Conservation (phyloP, 2,797 vertebrate genomes). For the Rallus crepitans region DNA sequence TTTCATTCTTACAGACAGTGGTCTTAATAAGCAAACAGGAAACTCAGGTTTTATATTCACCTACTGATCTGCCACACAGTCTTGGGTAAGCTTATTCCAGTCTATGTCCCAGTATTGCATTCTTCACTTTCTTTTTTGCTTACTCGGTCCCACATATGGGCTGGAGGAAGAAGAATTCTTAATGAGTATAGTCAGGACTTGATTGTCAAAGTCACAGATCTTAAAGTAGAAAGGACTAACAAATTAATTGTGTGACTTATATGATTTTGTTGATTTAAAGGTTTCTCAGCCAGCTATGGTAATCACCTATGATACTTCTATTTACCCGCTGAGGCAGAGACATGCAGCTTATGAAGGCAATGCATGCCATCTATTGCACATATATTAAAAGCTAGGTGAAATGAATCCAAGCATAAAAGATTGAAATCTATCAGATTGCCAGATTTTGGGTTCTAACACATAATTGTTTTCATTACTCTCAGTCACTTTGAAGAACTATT, state of each 20-base stretch:
- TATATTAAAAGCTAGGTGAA: background rate
- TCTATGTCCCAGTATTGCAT: background rate
- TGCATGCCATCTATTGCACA: background rate
- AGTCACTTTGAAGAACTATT: background rate
- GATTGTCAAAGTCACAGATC: background rate
- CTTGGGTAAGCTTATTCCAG: background rate
- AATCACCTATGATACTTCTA: background rate
- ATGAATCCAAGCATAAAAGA: background rate
- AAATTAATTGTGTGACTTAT: background rate
- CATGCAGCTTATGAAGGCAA: background rate
- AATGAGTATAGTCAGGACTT: background rate
- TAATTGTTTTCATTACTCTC: background rate
- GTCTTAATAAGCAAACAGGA: background rate
- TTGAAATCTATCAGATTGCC: background rate
- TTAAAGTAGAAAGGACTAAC: background rate
- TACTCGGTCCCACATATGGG: background rate
- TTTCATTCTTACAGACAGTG: background rate
- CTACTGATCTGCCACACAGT: background rate
- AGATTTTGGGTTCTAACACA: background rate
- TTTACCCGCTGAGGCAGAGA: background rate
- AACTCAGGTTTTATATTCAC: background rate
- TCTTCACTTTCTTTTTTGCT: background rate
- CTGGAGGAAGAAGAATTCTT: background rate
- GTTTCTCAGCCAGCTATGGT: background rate
- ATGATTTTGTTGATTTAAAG: background rate